Base-by-base conservation (phyloP, 2,113 vertebrate genomes). In the Pedetes capensis region DNA sequence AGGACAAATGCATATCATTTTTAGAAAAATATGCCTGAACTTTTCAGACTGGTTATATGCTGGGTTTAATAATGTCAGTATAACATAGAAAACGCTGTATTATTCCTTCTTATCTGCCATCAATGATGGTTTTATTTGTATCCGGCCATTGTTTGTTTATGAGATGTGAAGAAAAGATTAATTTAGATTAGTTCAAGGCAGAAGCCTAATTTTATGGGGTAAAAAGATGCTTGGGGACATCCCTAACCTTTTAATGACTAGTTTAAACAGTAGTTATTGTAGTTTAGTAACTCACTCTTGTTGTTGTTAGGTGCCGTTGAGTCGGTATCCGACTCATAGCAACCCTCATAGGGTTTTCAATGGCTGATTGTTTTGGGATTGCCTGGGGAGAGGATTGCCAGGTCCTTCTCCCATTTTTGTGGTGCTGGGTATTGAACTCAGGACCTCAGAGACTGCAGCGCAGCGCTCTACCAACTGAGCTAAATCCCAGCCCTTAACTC, bases 111-210 rank as follows among this genome's bases (percentile, higher is more conserved):
- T 84, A 76, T 23, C 66, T 83, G 32, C 6, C n/a, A n/a, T 74
- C 47, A 80, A 94, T 44, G 34, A 39, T 90, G 47, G 71, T 96
- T 96, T 91, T 47, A 88, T 86, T 49, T 87, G 34, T 91, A 39
- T 81, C 29, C 16, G 91, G 39, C 66, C 23, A 86, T 57, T 49
- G 25, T 91, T 94, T 89, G 49, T 63, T 83, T 80, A 94, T 85
- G 51, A 91, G 32, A 90, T 75, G 6, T 81, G 27, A 86, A 51
- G 25, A 91, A 76, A 55, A 57, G 29, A 13, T 44, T 79, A 78
- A 66, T 66, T 89, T 94, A 76, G n/a, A 76, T 64, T 89, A 89
- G 61, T 95, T 92, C 12, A 11, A 89, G 49, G 34, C 37, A 93
- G 32, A 71, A 57, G 66, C 32, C 57, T 90, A 80, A 95, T 71